phyloP scores from a whole-genome alignment of 1,140 invertebrate genomes.

The Apis florea region DNA sequence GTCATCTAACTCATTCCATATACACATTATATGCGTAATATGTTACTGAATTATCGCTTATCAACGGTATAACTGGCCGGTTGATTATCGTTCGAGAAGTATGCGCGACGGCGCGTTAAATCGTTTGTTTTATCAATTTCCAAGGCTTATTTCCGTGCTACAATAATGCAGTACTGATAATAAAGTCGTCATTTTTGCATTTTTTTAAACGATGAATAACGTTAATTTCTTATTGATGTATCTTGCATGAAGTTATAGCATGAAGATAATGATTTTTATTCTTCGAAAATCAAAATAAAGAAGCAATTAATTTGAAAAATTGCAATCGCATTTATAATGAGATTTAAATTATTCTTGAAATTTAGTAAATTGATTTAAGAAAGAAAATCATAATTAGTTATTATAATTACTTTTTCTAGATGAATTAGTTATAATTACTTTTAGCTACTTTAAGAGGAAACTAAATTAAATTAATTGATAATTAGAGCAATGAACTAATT shows the following conservation, averaged over 20 bases:
- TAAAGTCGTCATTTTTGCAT: slow-evolving; percentile 20
- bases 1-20: slow-evolving; percentile 23
- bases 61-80: slow-evolving; percentile 30
- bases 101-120: slow-evolving; percentile 30
- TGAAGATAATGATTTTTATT: too few species aligned
- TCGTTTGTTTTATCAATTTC: slow-evolving; percentile 56
- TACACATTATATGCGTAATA: slow-evolving; percentile 42
- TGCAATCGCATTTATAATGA: too few species aligned
- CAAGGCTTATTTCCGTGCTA: slow-evolving; percentile 37
- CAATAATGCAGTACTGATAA: slow-evolving; percentile 26
- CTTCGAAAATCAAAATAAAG: too few species aligned
- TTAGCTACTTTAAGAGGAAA: not conserved
- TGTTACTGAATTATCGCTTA: slow-evolving; percentile 49
- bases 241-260: too few species aligned
- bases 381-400: too few species aligned
- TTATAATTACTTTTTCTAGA: too few species aligned
- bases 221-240: too few species aligned
- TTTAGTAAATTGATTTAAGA: not conserved
- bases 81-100: slow-evolving; percentile 40
- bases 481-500: not conserved
- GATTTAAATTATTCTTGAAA: not conserved
- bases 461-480: slow-evolving; percentile 1
- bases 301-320: not conserved
- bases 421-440: too few species aligned
- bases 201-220: not conserved